phyloP scores from a whole-genome alignment of 2,113 vertebrate species.

The Varanus salvator region DNA sequence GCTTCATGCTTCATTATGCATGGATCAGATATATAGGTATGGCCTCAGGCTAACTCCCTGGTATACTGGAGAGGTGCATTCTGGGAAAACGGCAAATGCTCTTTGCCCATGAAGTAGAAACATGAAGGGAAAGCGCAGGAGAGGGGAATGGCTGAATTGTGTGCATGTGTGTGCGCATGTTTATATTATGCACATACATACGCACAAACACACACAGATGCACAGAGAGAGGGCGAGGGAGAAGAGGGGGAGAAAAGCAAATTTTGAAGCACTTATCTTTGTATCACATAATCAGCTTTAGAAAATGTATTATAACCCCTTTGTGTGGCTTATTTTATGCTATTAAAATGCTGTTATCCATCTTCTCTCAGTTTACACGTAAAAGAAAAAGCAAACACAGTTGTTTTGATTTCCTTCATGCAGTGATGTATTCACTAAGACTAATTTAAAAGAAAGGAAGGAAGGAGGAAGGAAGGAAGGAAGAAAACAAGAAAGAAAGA shows the following conservation, averaged over 20 bases:
- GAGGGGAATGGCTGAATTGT: neutral
- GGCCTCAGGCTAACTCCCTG: constrained; percentile 78
- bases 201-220: too few species aligned
- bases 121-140: constrained; percentile 29
- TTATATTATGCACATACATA: neutral
- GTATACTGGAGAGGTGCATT: constrained; percentile 69
- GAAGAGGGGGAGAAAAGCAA: neutral
- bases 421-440: neutral
- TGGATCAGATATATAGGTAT: constrained; percentile 84
- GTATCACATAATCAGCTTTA: constrained; percentile 35
- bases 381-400: constrained; percentile 33
- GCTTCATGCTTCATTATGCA: constrained; percentile 89
- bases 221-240: neutral
- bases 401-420: neutral
- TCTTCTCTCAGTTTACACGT: constrained; percentile 14
- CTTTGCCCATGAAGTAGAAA: constrained; percentile 60
- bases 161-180: neutral
- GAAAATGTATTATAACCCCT: neutral
- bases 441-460: neutral
- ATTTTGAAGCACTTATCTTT: constrained; percentile 36
- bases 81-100: constrained; percentile 65
- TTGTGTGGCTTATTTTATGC: constrained; percentile 27
- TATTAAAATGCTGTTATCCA: constrained; percentile 43
- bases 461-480: neutral
- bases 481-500: constrained; percentile 7